phyloP scores from a whole-genome alignment of 2,113 vertebrate genomes.

The Tricholaema leucomelas region DNA sequence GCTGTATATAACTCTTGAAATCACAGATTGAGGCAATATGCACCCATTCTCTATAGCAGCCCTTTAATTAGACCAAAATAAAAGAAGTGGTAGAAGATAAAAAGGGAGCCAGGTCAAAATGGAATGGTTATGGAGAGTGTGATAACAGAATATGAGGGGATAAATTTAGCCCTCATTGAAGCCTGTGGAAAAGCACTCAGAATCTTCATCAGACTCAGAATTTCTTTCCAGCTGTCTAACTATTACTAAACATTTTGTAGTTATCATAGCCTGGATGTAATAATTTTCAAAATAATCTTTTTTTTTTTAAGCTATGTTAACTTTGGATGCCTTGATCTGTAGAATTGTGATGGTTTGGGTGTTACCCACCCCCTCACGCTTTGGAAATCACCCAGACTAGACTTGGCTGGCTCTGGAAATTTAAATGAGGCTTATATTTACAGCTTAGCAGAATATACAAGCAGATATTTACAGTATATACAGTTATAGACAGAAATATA shows the following conservation, averaged over 20 bases:
- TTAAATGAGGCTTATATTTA: too few relatives aligned
- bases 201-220: background rate
- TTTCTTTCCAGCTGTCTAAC: conserved; percentile 1
- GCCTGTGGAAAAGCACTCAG: background rate
- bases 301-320: background rate
- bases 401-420: too few relatives aligned
- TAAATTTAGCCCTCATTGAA: background rate
- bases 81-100: background rate
- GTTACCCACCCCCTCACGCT: too few relatives aligned
- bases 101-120: background rate
- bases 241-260: background rate
- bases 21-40: background rate
- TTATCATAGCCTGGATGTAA: background rate
- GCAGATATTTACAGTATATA: too few relatives aligned
- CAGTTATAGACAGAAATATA: too few relatives aligned
- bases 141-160: background rate
- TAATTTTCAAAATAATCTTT: background rate
- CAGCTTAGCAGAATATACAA: too few relatives aligned
- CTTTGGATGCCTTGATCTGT: background rate
- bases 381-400: too few relatives aligned
- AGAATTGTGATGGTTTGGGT: too few relatives aligned
- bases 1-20: background rate
- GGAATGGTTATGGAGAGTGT: background rate
- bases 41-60: accelerated
- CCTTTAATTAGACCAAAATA: background rate